Evolutionary conservation across 2,113 vertebrate species (phyloP), one percentile per base, ranked within the genome.

Genomic region (Colaptes auratus): DNA sequence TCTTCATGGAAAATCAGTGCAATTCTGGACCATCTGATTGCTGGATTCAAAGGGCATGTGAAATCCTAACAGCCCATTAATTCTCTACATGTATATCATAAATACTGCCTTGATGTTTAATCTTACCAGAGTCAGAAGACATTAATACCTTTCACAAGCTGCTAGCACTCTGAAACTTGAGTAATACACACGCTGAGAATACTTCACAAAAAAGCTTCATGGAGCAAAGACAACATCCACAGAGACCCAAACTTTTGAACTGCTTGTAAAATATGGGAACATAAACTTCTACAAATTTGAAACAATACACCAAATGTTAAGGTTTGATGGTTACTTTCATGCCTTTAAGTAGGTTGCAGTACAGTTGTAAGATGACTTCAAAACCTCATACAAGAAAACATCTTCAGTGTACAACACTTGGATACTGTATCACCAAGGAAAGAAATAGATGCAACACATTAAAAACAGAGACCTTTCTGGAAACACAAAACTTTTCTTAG

Each of bases 401-500:
- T 5, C 72, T 67, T 58, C 10, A 31, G 71, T 27, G 30, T 52
- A 7, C 9, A 30, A 10, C 8, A 24, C 7, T 8, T 33, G 44
- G 73, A 13, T n/a, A 24, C 31, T 6, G 21, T 5, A 33, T 28
- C 60, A 36, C 33, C 55, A 25, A 20, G 53, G 36, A 35, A 72
- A 50, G 21, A 75, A 82, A 88, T 14, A 30, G 3, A 86, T 60
- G 70, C 69, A 79, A 19, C 24, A 64, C 53, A 48, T 21, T 3
- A 72, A 73, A 60, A 91, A 65, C 6, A 61, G 67, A 90, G 89
- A 95, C 36, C 84, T 20, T 70, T 21, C 72, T 90, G 80, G 90
- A 93, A 96, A 95, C 60, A 67, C 52, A 83, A 76, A 70, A 16
- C 93, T 28, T 25, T 39, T 48, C 83, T 79, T 27, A 50, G 73